phyloP scores from a whole-genome alignment of 1,140 invertebrate genomes.

The Drosophila bocki region DNA sequence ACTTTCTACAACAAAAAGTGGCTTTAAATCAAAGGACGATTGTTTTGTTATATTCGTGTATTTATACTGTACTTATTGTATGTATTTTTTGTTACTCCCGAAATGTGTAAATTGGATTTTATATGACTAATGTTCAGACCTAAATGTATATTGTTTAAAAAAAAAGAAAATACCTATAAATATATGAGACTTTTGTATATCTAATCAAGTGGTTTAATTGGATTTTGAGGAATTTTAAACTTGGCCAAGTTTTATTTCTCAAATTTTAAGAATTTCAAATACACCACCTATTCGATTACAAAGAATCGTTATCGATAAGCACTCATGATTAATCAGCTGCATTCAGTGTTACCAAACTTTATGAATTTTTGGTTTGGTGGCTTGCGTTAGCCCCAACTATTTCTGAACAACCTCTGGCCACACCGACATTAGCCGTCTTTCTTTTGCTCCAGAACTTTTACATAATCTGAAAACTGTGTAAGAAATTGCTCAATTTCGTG shows the following conservation, averaged over 20 bases:
- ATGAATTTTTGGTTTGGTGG: neutral
- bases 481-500: constrained; percentile 53
- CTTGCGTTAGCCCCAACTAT: neutral
- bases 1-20: constrained; percentile 57
- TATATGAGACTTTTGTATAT: constrained; percentile 49
- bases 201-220: neutral
- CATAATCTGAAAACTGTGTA: constrained; percentile 78
- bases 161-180: constrained; percentile 37
- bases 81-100: constrained; percentile 69
- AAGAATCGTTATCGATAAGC: neutral
- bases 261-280: constrained; percentile 6
- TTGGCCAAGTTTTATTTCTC: too few relatives aligned
- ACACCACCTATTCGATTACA: constrained; percentile 1
- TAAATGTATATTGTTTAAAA: constrained; percentile 67
- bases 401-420: neutral
- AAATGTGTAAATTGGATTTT: constrained; percentile 63
- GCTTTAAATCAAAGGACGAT: constrained; percentile 77
- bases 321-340: neutral
- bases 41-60: constrained; percentile 75
- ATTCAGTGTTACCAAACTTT: neutral
- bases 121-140: constrained; percentile 37
- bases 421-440: constrained; percentile 24
- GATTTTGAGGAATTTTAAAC: neutral
- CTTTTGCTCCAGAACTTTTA: constrained; percentile 75
- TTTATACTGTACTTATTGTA: constrained; percentile 66